Conservation (phyloP, 2,113 vertebrate species). For the Candoia aspera region DNA sequence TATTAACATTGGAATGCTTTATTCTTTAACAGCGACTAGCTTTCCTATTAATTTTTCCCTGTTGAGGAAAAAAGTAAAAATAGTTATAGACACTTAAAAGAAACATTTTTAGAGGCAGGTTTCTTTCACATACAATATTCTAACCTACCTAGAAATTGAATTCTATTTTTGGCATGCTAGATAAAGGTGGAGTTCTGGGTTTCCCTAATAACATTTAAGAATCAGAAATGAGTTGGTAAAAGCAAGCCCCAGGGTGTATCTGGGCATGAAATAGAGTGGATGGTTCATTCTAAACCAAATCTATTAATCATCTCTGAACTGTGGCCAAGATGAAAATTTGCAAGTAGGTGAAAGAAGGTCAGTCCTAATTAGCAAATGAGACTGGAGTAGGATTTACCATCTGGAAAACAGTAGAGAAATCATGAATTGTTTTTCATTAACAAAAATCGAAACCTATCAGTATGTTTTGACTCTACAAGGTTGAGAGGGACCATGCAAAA, state of each 20-base stretch:
- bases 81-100: neutral
- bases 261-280: neutral
- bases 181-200: neutral
- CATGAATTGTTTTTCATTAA: neutral
- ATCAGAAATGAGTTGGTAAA: neutral
- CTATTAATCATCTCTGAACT: neutral
- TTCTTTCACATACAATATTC: neutral
- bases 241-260: neutral
- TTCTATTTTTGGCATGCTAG: neutral
- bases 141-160: slow-evolving; percentile 1
- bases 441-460: neutral
- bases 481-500: neutral
- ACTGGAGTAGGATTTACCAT: slow-evolving; percentile 11
- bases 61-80: neutral
- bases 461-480: neutral
- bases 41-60: neutral
- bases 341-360: slow-evolving; percentile 13
- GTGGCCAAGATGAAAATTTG: slow-evolving; percentile 13
- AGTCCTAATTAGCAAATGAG: slow-evolving; percentile 20
- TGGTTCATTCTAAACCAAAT: neutral
- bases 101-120: neutral
- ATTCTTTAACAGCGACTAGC: neutral
- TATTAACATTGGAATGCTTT: neutral
- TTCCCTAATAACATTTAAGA: neutral
- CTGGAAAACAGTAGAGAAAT: slow-evolving; percentile 16